Conservation (phyloP, 2,797 vertebrate species). For the Acanthopagrus latus region DNA sequence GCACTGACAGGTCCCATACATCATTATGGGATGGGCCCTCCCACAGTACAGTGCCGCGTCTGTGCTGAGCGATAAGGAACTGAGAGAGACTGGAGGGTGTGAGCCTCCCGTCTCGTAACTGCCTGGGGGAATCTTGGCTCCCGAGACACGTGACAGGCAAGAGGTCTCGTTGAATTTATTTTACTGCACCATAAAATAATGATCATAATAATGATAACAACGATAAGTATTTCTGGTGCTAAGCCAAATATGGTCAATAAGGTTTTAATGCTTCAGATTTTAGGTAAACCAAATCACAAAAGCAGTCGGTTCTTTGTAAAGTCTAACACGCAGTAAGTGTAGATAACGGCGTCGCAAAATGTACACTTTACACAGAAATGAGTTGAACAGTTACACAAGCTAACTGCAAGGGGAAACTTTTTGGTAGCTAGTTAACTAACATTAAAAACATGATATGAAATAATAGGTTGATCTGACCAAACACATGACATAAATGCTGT, state of each 20-base stretch:
- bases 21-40: slow-evolving; percentile 68
- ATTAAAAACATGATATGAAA: not conserved
- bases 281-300: not conserved
- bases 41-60: slow-evolving; percentile 57
- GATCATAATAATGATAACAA: not conserved
- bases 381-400: no score
- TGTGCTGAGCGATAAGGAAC: slow-evolving; percentile 72
- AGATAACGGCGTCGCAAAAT: not conserved
- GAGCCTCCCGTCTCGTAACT: slow-evolving; percentile 33
- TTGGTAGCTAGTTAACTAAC: not conserved
- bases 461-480: not conserved
- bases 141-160: slow-evolving; percentile 28
- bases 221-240: not conserved
- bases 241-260: not conserved
- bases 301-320: not conserved
- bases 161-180: slow-evolving; percentile 36
- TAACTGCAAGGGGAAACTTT: not conserved
- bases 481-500: not conserved
- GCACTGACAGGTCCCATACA: slow-evolving; percentile 77
- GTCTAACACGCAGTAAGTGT: not conserved
- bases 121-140: slow-evolving; percentile 45
- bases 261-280: not conserved
- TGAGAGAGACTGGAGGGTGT: slow-evolving; percentile 44
- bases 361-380: no score
- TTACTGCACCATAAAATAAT: slow-evolving; percentile 22